These are phyloP conservation scores for Drosophila santomea DNA, from an alignment of 1,140 invertebrate species.

Conservation along the genomic window DNA sequence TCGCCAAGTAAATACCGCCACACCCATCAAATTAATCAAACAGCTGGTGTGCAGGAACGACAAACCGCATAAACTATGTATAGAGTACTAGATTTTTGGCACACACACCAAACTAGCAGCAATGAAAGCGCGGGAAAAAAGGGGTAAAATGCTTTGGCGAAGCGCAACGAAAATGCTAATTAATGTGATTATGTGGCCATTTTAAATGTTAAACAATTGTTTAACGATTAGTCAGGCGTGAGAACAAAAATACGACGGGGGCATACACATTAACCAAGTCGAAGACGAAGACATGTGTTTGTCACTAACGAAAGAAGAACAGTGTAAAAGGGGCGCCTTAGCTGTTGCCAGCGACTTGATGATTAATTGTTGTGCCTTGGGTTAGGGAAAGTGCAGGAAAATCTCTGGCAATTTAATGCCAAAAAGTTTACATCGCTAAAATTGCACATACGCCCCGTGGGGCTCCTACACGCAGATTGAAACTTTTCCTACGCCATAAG, in stretches of 20 bases:
- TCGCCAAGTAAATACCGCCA: slow-evolving; percentile 33
- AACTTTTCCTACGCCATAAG: slow-evolving; percentile 39
- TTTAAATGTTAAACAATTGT: slow-evolving; percentile 81
- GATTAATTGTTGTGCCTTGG: slow-evolving; percentile 65
- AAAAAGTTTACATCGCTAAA: slow-evolving; percentile 68
- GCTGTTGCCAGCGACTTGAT: slow-evolving; percentile 39
- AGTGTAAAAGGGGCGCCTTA: background rate
- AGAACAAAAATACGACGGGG: slow-evolving; percentile 11
- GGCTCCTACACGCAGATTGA: slow-evolving; percentile 41
- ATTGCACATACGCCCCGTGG: slow-evolving; percentile 63
- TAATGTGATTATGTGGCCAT: slow-evolving; percentile 80
- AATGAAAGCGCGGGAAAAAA: slow-evolving; percentile 7
- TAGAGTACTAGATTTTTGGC: slow-evolving; percentile 35
- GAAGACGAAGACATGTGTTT: slow-evolving; percentile 49
- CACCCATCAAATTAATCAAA: slow-evolving; percentile 50
- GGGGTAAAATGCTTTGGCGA: slow-evolving; percentile 24
- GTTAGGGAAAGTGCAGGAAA: slow-evolving; percentile 39
- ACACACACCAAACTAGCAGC: slow-evolving; percentile 21
- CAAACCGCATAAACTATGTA: slow-evolving; percentile 17
- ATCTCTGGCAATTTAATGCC: slow-evolving; percentile 74
- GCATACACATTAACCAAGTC: background rate
- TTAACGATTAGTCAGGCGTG: slow-evolving; percentile 80
- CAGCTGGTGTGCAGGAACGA: slow-evolving; percentile 18
- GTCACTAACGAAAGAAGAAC: background rate
- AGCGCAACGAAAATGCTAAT: slow-evolving; percentile 76